phyloP scores from a whole-genome alignment of 2,888 invertebrate species.

The Oscheius sp. region DNA sequence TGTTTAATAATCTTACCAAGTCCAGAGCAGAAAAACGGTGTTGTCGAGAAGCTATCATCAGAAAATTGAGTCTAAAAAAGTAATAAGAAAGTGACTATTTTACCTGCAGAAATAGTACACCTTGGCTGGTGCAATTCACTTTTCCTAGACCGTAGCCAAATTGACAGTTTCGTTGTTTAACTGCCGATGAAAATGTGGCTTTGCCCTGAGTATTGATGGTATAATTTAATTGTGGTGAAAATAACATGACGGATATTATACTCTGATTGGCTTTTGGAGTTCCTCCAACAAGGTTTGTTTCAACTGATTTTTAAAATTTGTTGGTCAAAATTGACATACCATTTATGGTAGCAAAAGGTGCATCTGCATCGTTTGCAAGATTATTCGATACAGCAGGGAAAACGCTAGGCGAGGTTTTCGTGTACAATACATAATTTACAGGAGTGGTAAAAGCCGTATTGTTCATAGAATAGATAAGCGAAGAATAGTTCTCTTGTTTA shows the following conservation, averaged over 20 bases:
- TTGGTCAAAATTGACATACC: background rate
- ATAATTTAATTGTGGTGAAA: no score
- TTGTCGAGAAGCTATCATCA: background rate
- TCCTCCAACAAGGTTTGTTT: no score
- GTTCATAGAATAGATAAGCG: background rate
- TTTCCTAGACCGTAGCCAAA: background rate
- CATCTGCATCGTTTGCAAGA: background rate
- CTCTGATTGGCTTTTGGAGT: no score
- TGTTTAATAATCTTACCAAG: background rate
- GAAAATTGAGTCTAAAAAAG: background rate
- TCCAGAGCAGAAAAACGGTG: constrained; percentile 5
- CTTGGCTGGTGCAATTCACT: background rate
- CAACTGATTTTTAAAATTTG: no score
- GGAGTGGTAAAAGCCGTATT: background rate
- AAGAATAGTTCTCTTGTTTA: background rate
- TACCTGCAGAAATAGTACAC: background rate
- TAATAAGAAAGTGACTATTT: background rate
- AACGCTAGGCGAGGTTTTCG: background rate
- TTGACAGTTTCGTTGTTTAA: background rate
- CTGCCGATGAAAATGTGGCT: background rate
- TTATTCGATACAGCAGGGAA: constrained; percentile 5
- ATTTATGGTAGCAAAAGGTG: background rate
- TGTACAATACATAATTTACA: background rate
- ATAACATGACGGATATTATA: no score
- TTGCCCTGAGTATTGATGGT: background rate